phyloP scores from a whole-genome alignment of 2,888 invertebrate genomes.

The Lucinisca nassula region DNA sequence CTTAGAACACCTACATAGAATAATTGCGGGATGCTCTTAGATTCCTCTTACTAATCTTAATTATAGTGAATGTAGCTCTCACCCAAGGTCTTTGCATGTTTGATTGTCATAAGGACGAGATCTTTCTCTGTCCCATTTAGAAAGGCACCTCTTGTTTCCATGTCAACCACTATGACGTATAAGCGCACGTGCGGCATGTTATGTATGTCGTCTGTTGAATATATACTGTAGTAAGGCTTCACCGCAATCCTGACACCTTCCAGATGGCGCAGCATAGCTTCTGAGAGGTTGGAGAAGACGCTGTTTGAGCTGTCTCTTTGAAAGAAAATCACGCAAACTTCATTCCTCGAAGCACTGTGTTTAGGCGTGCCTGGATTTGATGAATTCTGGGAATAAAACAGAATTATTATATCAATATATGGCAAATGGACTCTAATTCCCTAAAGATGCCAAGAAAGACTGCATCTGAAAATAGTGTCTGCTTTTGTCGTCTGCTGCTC shows the following conservation, averaged over 20 bases:
- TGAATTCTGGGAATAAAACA: slow-evolving; percentile 72
- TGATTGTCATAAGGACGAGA: slow-evolving; percentile 74
- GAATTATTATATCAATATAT: too few species aligned
- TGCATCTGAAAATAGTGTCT: too few species aligned
- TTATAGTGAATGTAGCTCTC: slow-evolving; percentile 29
- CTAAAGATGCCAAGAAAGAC: too few species aligned
- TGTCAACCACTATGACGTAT: slow-evolving; percentile 80
- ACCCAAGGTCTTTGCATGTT: slow-evolving; percentile 76
- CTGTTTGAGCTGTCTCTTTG: slow-evolving; percentile 74
- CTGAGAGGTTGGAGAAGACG: slow-evolving; percentile 72
- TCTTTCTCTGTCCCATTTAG: slow-evolving; percentile 75
- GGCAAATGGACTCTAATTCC: too few species aligned
- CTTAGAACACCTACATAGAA: too few species aligned
- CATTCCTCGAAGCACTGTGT: slow-evolving; percentile 73
- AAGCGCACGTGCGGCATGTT: slow-evolving; percentile 79
- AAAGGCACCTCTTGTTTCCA: slow-evolving; percentile 69
- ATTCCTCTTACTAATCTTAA: too few species aligned
- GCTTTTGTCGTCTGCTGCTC: too few species aligned
- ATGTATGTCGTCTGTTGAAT: slow-evolving; percentile 75
- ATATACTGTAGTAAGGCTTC: slow-evolving; percentile 77
- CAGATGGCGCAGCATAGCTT: slow-evolving; percentile 77
- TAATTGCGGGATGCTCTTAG: too few species aligned
- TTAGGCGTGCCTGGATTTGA: slow-evolving; percentile 77
- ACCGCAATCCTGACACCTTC: slow-evolving; percentile 78
- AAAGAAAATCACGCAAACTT: slow-evolving; percentile 79